Conservation (phyloP, 2,113 vertebrate genomes). For the Panurus biarmicus region DNA sequence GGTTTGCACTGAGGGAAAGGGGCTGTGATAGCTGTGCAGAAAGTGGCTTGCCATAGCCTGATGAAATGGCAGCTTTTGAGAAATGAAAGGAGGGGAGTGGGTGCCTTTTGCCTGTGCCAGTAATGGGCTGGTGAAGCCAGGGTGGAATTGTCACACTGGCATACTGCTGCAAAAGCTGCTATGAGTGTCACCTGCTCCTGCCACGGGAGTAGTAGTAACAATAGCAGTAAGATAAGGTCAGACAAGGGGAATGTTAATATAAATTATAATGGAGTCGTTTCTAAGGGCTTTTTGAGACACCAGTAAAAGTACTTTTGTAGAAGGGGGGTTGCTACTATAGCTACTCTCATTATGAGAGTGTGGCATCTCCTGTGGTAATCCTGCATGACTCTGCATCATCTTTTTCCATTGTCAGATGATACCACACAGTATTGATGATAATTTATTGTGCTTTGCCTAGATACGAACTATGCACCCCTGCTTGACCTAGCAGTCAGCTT, state of each 20-base stretch:
- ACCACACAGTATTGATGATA: not conserved
- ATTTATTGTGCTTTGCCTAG: not conserved
- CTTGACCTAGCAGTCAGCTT: not conserved
- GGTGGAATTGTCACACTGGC: not conserved
- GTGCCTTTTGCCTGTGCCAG: not conserved
- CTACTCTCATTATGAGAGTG: not conserved
- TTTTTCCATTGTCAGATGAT: not conserved
- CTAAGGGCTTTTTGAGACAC: not conserved
- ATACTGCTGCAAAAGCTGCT: not conserved
- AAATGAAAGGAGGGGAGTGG: not conserved
- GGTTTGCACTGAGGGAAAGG: not conserved
- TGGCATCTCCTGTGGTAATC: not conserved
- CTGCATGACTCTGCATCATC: not conserved
- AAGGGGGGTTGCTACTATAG: not conserved
- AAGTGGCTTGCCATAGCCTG: not conserved
- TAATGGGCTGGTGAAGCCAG: not conserved
- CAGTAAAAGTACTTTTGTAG: not conserved
- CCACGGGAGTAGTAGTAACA: fast-evolving
- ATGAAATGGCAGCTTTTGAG: not conserved
- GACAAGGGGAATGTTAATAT: not conserved
- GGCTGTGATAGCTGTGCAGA: not conserved
- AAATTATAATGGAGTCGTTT: not conserved
- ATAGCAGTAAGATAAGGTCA: not conserved
- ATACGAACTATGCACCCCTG: not conserved
- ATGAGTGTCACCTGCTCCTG: not conserved